These are phyloP conservation scores for Ceyx melanurus DNA, from an alignment of 2,113 vertebrate species.

Conservation along the genomic window DNA sequence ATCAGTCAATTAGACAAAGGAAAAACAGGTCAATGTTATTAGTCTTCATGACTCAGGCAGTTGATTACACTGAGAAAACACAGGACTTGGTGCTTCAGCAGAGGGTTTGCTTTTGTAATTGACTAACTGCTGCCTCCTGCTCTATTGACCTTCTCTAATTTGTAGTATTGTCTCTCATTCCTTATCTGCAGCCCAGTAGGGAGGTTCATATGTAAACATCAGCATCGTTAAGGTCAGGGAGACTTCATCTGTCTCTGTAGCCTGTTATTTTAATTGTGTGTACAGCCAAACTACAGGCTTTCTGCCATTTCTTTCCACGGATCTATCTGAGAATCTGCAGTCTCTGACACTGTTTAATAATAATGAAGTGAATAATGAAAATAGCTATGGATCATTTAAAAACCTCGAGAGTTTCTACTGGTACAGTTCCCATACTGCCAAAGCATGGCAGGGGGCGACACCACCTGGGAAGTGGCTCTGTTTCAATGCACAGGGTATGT, in stretches of 20 bases:
- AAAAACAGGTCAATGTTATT: slow-evolving; percentile 74
- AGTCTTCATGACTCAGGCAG: slow-evolving; percentile 54
- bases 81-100: slow-evolving; percentile 54
- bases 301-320: neutral
- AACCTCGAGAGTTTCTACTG: neutral
- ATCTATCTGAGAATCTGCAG: neutral
- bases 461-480: fast-evolving
- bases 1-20: slow-evolving; percentile 67
- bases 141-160: slow-evolving; percentile 76
- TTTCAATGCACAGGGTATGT: fast-evolving
- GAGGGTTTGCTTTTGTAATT: slow-evolving; percentile 64
- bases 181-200: slow-evolving; percentile 48
- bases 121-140: slow-evolving; percentile 69
- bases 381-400: neutral
- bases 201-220: slow-evolving; percentile 57
- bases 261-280: slow-evolving; percentile 10
- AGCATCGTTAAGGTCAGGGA: slow-evolving; percentile 31
- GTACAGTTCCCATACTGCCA: fast-evolving
- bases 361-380: neutral
- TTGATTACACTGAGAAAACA: slow-evolving; percentile 77
- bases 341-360: neutral
- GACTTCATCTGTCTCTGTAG: slow-evolving; percentile 17
- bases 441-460: neutral
- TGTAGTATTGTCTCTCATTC: slow-evolving; percentile 67
- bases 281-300: neutral